Evolutionary conservation across 2,797 vertebrate species (phyloP).

Genomic region (Hippoglossus hippoglossus): DNA sequence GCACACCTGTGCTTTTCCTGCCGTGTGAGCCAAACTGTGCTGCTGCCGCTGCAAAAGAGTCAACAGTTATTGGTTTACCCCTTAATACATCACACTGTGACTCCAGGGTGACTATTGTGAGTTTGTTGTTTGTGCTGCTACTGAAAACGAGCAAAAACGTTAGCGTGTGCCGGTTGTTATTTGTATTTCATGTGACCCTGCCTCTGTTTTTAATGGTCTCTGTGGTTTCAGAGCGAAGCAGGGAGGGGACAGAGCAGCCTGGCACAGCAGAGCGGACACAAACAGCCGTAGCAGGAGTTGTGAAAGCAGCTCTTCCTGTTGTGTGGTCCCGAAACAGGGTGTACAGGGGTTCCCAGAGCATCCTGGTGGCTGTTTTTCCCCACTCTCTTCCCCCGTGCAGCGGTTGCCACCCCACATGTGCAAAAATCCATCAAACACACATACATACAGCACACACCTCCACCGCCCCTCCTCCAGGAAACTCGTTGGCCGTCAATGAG

Average conservation of each 20-base stretch:
- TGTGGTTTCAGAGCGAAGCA: slow-evolving; percentile 49
- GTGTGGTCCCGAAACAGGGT: slow-evolving; percentile 63
- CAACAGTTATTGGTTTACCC: not conserved
- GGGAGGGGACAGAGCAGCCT: slow-evolving; percentile 24
- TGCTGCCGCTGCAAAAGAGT: not conserved
- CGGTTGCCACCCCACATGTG: slow-evolving; percentile 53
- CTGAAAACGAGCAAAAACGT: too few species aligned
- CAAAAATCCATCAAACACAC: slow-evolving; percentile 29
- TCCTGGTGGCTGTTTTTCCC: slow-evolving; percentile 60
- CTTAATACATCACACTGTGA: not conserved
- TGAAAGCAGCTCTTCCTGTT: slow-evolving; percentile 83
- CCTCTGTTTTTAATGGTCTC: slow-evolving; percentile 25
- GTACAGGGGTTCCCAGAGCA: slow-evolving; percentile 64
- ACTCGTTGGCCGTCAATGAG: slow-evolving; percentile 81
- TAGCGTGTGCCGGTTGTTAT: too few species aligned
- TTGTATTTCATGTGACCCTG: slow-evolving; percentile 22
- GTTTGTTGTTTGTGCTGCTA: not conserved
- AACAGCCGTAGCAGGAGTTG: slow-evolving; percentile 63
- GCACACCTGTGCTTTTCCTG: not conserved
- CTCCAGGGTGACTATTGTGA: not conserved
- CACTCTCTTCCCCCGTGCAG: slow-evolving; percentile 48
- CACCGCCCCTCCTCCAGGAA: slow-evolving; percentile 70
- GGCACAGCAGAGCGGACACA: slow-evolving; percentile 46
- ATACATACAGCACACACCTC: not conserved
- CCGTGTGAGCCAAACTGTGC: not conserved